Base-by-base conservation (phyloP, 2,888 invertebrate genomes). In the Tetheella fluctuosa region DNA sequence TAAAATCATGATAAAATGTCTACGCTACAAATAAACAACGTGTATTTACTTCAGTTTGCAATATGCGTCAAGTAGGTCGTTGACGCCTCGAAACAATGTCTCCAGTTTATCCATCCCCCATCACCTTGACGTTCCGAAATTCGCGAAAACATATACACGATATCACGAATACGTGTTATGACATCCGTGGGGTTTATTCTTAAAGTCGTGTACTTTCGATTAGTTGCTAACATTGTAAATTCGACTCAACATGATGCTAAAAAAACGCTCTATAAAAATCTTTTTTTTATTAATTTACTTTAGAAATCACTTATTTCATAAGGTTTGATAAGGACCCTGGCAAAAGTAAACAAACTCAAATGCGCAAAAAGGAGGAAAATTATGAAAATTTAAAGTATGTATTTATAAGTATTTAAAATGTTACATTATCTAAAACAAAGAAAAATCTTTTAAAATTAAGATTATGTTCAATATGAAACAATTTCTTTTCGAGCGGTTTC, bases 101-200 rank as follows among this genome's bases (percentile, higher is more conserved):
- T 78, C 76, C 71, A 37, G 34, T 79, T 81, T 85, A 81, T 82
- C 81, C 74, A 73, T 79, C 34, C 83, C 82, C 81, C 81, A 85
- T 86, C 86, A 83, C 79, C 81, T 86, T 84, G 87, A 81, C 80
- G 83, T 71, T 72, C 71, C 74, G 78, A 83, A 83, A 85, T 83
- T 85, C 83, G 71, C 77, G 74, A 83, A 84, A 86, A 88, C 85
- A 83, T 81, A 77, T 76, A 74, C 77, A 74, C 75, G 79, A 79
- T 83, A 85, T 85, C 80, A 81, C 69, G 71, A 72, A 79, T 80
- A 86, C 85, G 86, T 88, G 85, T 85, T 86, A 86, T 81, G 85
- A 84, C 77, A 71, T 66, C 68, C 60, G 61, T 70, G 77, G 77
- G 73, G 70, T n/a, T 64, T 84, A 88, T 87, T 84, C 76, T 74